A percentile compares a stretch with the other conserved stretches of the same genome.
These are phyloP conservation scores for Nipponacmea schrenckii DNA, from an alignment of 2,888 invertebrate genomes.

Conservation along the genomic window DNA sequence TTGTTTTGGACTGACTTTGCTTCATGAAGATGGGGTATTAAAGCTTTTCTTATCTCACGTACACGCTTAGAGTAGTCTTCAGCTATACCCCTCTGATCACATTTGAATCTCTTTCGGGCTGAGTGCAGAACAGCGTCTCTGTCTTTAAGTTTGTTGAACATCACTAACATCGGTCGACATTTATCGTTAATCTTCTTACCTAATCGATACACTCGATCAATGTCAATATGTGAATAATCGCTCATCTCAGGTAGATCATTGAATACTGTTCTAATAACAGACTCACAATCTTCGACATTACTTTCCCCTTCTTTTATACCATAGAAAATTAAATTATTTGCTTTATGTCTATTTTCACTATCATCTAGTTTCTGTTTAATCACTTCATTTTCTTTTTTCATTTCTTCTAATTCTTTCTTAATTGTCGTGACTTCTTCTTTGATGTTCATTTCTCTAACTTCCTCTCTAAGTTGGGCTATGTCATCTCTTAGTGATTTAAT, in stretches of 20 bases:
- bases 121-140: background rate
- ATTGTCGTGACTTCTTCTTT: conserved; percentile 1
- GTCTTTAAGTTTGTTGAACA: background rate
- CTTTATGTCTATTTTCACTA: conserved; percentile 1
- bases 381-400: background rate
- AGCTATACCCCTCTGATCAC: background rate
- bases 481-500: background rate
- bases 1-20: background rate
- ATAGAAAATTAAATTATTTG: conserved; percentile 8
- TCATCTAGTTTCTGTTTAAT: background rate
- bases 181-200: background rate
- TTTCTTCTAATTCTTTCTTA: conserved; percentile 1
- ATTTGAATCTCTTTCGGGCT: background rate
- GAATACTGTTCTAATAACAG: background rate
- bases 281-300: background rate
- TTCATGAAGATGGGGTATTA: background rate
- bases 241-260: background rate
- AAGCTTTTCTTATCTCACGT: background rate
- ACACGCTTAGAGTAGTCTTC: background rate
- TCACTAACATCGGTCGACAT: background rate
- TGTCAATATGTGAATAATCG: background rate
- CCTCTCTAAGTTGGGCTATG: background rate
- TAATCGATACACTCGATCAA: background rate
- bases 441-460: conserved; percentile 3
- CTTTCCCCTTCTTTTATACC: background rate